These are phyloP conservation scores for Phanerotoma sp. DNA, from an alignment of 2,888 invertebrate genomes.

Conservation along the genomic window DNA sequence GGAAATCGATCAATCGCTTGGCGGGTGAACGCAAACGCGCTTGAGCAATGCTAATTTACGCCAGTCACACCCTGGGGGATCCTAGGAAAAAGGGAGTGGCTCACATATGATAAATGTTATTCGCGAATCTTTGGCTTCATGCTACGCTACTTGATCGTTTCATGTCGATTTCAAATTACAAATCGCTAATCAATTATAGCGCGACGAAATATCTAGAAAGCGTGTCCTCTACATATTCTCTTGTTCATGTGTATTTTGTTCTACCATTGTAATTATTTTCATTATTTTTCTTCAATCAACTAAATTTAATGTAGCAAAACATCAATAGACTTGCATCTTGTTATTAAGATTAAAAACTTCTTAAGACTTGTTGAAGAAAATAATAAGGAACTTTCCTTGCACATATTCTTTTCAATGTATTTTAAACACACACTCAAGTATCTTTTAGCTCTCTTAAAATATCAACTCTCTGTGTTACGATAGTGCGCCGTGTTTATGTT, in stretches of 20 bases:
- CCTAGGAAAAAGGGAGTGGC: slow-evolving; percentile 38
- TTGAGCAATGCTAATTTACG: slow-evolving; percentile 32
- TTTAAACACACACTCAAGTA: slow-evolving; percentile 38
- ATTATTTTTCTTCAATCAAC: too few species aligned
- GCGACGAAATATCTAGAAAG: slow-evolving; percentile 15
- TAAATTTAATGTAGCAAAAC: slow-evolving; percentile 15
- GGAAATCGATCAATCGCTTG: slow-evolving; percentile 39
- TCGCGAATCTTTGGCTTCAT: slow-evolving; percentile 1
- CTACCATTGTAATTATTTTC: background rate
- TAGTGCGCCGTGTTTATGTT: slow-evolving; percentile 47
- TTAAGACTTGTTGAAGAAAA: too few species aligned
- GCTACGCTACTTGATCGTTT: slow-evolving; percentile 10
- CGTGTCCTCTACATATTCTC: background rate
- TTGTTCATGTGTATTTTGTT: background rate
- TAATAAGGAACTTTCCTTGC: slow-evolving; percentile 23
- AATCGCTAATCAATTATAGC: slow-evolving; percentile 21
- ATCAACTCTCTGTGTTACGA: slow-evolving; percentile 43
- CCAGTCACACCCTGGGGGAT: slow-evolving; percentile 35
- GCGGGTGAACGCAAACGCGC: slow-evolving; percentile 18
- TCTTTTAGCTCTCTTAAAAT: slow-evolving; percentile 36
- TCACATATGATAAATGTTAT: slow-evolving; percentile 21
- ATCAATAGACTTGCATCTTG: slow-evolving; percentile 30
- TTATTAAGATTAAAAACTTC: background rate
- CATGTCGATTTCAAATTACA: slow-evolving; percentile 14
- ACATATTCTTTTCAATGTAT: slow-evolving; percentile 35